Conservation (phyloP, 2,888 invertebrate genomes). For the Drosophila parthenogenetica region DNA sequence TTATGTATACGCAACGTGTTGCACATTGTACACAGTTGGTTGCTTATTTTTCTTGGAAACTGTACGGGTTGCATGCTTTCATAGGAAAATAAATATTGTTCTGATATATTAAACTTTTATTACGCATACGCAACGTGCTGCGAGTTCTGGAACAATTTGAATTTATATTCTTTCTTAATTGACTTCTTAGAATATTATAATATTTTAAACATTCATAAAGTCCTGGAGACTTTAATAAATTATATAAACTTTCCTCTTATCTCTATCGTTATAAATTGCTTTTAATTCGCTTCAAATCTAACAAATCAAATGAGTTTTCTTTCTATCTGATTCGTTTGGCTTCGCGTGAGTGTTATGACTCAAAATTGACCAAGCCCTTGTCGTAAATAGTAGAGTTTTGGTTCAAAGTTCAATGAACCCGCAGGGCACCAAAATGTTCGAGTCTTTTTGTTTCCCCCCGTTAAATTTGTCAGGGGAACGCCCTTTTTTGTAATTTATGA, state of each 20-base stretch:
- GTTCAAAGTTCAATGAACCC: conserved; percentile 43
- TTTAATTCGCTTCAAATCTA: background rate
- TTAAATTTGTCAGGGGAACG: conserved; percentile 66
- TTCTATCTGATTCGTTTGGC: background rate
- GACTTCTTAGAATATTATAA: no score
- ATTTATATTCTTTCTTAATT: no score
- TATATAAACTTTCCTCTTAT: background rate
- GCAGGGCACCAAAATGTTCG: conserved; percentile 13
- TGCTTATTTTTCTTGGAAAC: background rate
- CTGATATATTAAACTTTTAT: background rate
- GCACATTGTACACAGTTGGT: conserved; percentile 37
- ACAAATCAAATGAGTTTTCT: background rate
- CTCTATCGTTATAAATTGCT: background rate
- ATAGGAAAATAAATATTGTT: background rate
- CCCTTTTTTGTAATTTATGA: conserved; percentile 70
- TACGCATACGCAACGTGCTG: conserved; percentile 8
- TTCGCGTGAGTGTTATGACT: conserved; percentile 33
- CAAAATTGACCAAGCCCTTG: conserved; percentile 23
- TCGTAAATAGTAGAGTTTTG: conserved; percentile 16
- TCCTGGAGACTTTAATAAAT: no score
- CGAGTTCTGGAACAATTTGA: background rate
- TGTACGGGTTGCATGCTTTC: no score
- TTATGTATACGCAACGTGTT: conserved; percentile 64
- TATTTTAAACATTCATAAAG: no score
- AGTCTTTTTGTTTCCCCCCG: conserved; percentile 21